Evolutionary conservation across 37 sponge, comb jelly and placozoan genomes (phyloP), one percentile per base, ranked within the genome.

Genomic region (Theonella swinhoei): DNA sequence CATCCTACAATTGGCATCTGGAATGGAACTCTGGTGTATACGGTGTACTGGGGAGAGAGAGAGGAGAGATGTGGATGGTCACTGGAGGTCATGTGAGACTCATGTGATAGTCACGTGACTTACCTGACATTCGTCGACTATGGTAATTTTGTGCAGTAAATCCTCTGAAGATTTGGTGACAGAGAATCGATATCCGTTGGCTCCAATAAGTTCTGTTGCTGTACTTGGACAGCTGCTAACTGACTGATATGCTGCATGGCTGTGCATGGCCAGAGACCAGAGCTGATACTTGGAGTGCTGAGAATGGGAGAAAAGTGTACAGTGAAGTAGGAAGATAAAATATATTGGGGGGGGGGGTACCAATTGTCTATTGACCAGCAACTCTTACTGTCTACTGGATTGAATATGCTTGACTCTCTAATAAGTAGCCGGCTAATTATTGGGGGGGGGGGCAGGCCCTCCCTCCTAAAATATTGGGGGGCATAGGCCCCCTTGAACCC

Each of bases 1-100:
- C 72, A 47, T 28, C 69, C 84, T 62, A 65, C 82, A 40, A 85
- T 30, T 36, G 90, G 90, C 39, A 90, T 75, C 26, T 17, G 67
- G 24, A 4, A 29, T 0, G 91, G 82, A 20, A 85, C 64, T 42
- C 60, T 69, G 39, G 86, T 85, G 26, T 25, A 40, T 1, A 90
- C 54, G 2, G 77, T 81, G 33, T 78, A 69, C 42, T 17, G 61
- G 41, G 35, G 70, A 64, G 70, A 68, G 29, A 37, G 58, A 23
- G 33, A 68, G 36, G 38, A 34, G 3, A 28, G 2, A 47, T 47
- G 54, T 47, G n/a, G n/a, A n/a, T n/a, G n/a, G n/a, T n/a, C n/a
- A n/a, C n/a, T n/a, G n/a, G n/a, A n/a, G n/a, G 54, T 47, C 54
- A 47, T 47, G 54, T 47, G 54, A 47, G 54, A 7, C 11, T 47